These are phyloP conservation scores for Egretta garzetta DNA, from an alignment of 2,113 vertebrate genomes.

Conservation along the genomic window DNA sequence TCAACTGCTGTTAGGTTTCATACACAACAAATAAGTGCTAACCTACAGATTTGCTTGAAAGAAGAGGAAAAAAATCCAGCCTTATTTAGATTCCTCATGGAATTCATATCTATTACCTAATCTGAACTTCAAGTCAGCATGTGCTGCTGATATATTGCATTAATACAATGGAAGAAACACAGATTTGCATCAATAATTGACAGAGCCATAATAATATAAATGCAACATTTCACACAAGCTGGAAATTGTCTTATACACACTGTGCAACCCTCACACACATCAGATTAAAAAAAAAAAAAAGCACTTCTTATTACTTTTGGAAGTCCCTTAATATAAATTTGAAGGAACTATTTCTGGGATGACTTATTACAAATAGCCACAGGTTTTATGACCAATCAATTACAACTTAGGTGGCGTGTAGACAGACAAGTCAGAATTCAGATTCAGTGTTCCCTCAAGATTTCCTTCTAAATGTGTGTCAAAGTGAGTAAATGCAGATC, in stretches of 20 bases:
- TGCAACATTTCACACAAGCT: background rate
- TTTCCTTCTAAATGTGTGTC: slow-evolving; percentile 20
- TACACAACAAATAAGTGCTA: rapidly evolving
- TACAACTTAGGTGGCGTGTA: slow-evolving; percentile 16
- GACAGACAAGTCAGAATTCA: slow-evolving; percentile 8
- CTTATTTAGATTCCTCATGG: background rate
- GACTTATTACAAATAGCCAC: background rate
- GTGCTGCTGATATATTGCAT: background rate
- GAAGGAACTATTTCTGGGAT: background rate
- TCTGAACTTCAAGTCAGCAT: background rate
- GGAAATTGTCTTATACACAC: background rate
- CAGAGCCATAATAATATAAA: background rate
- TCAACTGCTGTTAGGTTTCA: background rate
- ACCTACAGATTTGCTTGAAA: background rate
- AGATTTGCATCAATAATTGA: background rate
- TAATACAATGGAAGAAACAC: background rate
- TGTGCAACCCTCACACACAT: background rate
- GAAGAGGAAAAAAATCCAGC: background rate
- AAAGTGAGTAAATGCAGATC: background rate
- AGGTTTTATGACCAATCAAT: slow-evolving; percentile 29
- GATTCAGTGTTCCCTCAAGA: slow-evolving; percentile 6
- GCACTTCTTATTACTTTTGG: background rate
- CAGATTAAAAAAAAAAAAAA: background rate
- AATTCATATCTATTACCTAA: background rate
- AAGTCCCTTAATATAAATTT: background rate